Evolutionary conservation across 2,888 invertebrate genomes (phyloP).

Genomic region (Caenorhabditis afra): DNA sequence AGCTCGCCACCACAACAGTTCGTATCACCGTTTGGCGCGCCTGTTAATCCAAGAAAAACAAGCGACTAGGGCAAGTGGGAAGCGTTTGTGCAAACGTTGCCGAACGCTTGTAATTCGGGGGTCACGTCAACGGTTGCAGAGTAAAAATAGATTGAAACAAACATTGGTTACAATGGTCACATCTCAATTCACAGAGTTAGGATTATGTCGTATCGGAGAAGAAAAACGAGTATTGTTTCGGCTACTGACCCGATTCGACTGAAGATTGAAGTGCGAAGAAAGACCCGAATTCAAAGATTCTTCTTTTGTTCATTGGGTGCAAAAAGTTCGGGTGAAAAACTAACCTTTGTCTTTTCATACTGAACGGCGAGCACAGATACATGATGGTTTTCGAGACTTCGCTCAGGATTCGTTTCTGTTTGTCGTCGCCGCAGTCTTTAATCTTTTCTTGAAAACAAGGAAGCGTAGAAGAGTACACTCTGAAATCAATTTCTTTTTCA

Average conservation of each 20-base stretch:
- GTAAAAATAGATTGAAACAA: slow-evolving; percentile 49
- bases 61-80: slow-evolving; percentile 21
- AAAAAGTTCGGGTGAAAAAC: too few species aligned
- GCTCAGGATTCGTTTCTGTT: slow-evolving; percentile 73
- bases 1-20: slow-evolving; percentile 1
- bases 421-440: slow-evolving; percentile 77
- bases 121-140: slow-evolving; percentile 46
- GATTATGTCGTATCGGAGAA: slow-evolving; percentile 25
- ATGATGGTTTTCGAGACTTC: slow-evolving; percentile 79
- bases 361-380: slow-evolving; percentile 79
- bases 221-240: slow-evolving; percentile 23
- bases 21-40: slow-evolving; percentile 1
- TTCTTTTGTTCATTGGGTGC: too few species aligned
- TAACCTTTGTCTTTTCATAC: slow-evolving; percentile 72
- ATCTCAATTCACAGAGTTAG: slow-evolving; percentile 19
- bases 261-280: too few species aligned
- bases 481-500: slow-evolving; percentile 34
- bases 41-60: slow-evolving; percentile 40
- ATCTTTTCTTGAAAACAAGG: slow-evolving; percentile 79
- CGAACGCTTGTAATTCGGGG: slow-evolving; percentile 53
- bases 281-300: too few species aligned
- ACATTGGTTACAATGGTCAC: slow-evolving; percentile 30
- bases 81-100: slow-evolving; percentile 48
- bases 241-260: neutral
- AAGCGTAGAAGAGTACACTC: slow-evolving; percentile 75